Conservation (phyloP, 2,113 vertebrate genomes). For the Syrmaticus mikado region DNA sequence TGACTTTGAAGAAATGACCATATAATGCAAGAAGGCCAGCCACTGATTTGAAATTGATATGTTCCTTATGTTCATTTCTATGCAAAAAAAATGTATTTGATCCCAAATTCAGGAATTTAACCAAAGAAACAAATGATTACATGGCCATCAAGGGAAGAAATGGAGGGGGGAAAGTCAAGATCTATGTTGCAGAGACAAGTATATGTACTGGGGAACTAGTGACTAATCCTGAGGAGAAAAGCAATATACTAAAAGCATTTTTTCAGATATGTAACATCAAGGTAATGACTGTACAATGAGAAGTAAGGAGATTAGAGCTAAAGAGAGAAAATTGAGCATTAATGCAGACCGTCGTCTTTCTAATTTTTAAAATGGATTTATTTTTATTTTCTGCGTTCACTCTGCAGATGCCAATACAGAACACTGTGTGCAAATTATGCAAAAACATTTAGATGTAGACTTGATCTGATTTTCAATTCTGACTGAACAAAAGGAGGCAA, state of each 20-base stretch:
- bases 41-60: slow-evolving; percentile 46
- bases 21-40: slow-evolving; percentile 31
- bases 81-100: background rate
- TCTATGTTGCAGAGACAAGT: slow-evolving; percentile 36
- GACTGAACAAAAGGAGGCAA: background rate
- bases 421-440: background rate
- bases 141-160: slow-evolving; percentile 5
- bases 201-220: slow-evolving; percentile 19
- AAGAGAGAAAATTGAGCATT: background rate
- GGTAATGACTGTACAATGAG: background rate
- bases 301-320: background rate
- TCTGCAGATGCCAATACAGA: background rate
- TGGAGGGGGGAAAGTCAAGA: background rate
- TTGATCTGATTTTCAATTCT: background rate
- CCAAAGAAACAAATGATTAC: slow-evolving; percentile 33
- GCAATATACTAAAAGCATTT: background rate
- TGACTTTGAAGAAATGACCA: slow-evolving; percentile 21
- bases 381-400: background rate
- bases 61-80: slow-evolving; percentile 24
- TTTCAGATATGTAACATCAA: background rate
- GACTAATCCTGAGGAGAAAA: background rate
- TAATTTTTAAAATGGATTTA: background rate
- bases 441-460: background rate
- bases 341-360: background rate
- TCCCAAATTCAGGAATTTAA: slow-evolving; percentile 41